phyloP scores from a whole-genome alignment of 2,797 vertebrate genomes.

The Gadopsis bispinosus region DNA sequence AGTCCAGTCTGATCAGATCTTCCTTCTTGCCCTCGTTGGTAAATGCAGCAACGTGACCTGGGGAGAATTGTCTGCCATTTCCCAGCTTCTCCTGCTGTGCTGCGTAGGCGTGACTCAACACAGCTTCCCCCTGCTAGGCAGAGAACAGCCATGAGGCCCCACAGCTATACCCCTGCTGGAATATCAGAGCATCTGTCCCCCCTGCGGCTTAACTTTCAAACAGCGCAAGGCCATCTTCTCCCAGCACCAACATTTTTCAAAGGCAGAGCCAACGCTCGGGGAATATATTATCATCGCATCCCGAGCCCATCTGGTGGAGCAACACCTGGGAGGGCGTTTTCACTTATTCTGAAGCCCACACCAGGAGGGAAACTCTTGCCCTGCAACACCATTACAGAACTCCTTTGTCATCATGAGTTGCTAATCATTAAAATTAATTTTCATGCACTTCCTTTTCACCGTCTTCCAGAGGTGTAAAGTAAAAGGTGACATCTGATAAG shows the following conservation, averaged over 20 bases:
- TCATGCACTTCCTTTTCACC: constrained; percentile 22
- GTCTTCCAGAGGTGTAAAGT: constrained; percentile 30
- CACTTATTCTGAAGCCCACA: constrained; percentile 49
- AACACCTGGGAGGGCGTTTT: constrained; percentile 72
- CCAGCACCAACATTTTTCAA: constrained; percentile 72
- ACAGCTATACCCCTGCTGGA: constrained; percentile 71
- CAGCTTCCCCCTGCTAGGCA: constrained; percentile 62
- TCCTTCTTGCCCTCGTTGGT: constrained; percentile 32
- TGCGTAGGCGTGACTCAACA: constrained; percentile 68
- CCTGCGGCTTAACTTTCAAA: constrained; percentile 74
- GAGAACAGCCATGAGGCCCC: constrained; percentile 66
- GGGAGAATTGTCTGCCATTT: constrained; percentile 55
- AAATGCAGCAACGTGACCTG: constrained; percentile 54
- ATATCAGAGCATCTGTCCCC: constrained; percentile 78
- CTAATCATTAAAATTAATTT: constrained; percentile 61
- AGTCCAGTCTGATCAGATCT: constrained; percentile 51
- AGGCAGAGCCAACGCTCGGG: constrained; percentile 65
- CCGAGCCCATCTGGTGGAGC: constrained; percentile 66
- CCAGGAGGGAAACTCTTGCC: constrained; percentile 27
- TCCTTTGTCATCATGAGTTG: constrained; percentile 14
- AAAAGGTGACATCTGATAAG: constrained; percentile 62
- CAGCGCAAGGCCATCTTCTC: constrained; percentile 71
- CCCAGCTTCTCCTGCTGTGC: constrained; percentile 55
- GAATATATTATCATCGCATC: constrained; percentile 76
- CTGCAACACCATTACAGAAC: constrained; percentile 37